These are phyloP conservation scores for Orgyia antiqua DNA, from an alignment of 2,888 invertebrate genomes.

Conservation along the genomic window DNA sequence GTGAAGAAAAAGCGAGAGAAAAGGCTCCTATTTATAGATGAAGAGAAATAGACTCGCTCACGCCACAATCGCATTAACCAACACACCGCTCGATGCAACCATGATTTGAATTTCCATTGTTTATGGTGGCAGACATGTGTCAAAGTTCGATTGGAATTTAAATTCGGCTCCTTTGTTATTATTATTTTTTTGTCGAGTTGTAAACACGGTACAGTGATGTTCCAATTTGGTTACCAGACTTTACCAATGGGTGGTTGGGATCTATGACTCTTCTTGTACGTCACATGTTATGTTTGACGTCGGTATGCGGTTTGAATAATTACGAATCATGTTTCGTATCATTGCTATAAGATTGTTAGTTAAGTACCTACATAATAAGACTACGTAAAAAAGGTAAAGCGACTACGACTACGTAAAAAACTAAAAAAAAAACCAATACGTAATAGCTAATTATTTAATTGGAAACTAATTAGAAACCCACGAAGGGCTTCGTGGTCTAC, in stretches of 20 bases:
- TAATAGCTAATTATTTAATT: no score
- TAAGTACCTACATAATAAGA: no score
- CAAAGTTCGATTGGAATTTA: conserved; percentile 78
- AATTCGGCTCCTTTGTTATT: conserved; percentile 77
- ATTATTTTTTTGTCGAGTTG: conserved; percentile 71
- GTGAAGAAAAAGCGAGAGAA: conserved; percentile 74
- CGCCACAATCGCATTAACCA: conserved; percentile 70
- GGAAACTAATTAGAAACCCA: no score
- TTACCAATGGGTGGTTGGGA: conserved; percentile 59
- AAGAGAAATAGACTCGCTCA: conserved; percentile 61
- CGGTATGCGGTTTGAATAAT: conserved; percentile 70
- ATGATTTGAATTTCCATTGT: conserved; percentile 78
- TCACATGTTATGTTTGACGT: conserved; percentile 66
- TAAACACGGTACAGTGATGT: conserved; percentile 75
- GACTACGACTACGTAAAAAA: no score
- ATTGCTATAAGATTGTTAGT: no score
- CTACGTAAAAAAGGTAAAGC: no score
- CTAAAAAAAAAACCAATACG: no score
- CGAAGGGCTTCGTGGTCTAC: no score
- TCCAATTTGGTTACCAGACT: conserved; percentile 72
- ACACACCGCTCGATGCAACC: conserved; percentile 58
- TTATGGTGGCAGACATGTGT: conserved; percentile 79
- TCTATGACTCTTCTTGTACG: conserved; percentile 64
- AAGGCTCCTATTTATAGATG: conserved; percentile 74
- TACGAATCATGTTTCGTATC: conserved; percentile 59